Base-by-base conservation (phyloP, 2,113 vertebrate genomes). In the Zapus hudsonius region DNA sequence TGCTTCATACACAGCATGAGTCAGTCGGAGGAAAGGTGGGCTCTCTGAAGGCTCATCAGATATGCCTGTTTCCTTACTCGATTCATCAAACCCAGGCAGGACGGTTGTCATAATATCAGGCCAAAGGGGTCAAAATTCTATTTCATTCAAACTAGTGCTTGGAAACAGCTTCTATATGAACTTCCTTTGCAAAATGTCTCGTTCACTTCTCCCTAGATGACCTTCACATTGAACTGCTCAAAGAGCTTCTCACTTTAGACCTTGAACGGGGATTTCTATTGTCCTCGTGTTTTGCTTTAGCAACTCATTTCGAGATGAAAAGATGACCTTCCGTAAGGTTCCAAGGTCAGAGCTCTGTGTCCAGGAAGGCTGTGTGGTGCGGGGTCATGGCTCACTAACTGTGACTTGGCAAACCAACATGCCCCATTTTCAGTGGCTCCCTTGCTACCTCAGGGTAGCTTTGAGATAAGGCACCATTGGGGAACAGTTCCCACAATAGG, bases 161-260 rank as follows among this genome's bases (percentile, higher is more conserved):
- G 13, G 33, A 78, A 87, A 89, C 67, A 20, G 23, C 23, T 55
- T 84, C 57, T 42, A 25, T 27, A 29, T 44, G 33, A 47, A 91
- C 88, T 89, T 92, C 23, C 64, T 90, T 73, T 89, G 29, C 36
- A 57, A 75, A 52, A 36, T 20, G 36, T 38, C n/a, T 57, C 64
- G 90, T 89, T 70, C 20, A 38, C 38, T 76, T 61, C 17, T 27
- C 59, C 70, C 19, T 5, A 1, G 7, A 15, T 69, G 31, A 69
- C 23, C 36, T 38, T 83, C n/a, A 61, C 38, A 52, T 64, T 55
- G 36, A 52, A 52, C 52, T 80, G 3, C 74, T 42, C 16, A 2
- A 81, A 84, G 44, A 33, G 47, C 29, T 27, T 86, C 87, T 82
- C 70, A 72, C 31, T 33, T 25, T 70, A 7, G 25, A 40, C 27